Evolutionary conservation across 2,797 vertebrate genomes (phyloP).

Genomic region (Ataeniobius toweri): DNA sequence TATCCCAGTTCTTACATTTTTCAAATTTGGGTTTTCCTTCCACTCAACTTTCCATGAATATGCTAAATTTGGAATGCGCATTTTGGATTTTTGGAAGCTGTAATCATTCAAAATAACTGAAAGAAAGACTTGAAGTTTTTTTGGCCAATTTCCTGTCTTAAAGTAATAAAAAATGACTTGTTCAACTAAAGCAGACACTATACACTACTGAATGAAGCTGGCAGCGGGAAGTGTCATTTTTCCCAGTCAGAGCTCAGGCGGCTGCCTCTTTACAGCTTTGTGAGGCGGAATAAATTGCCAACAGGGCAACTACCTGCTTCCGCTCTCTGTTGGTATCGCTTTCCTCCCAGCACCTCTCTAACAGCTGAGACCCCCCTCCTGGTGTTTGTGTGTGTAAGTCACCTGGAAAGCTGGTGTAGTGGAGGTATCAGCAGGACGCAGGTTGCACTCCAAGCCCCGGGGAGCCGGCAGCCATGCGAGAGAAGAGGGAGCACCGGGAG

Average conservation of each 20-base stretch:
- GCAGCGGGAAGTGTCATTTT: not conserved
- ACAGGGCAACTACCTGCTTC: slow-evolving; percentile 56
- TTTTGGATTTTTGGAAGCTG: not conserved
- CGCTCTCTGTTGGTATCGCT: slow-evolving; percentile 31
- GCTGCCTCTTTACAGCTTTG: slow-evolving; percentile 2
- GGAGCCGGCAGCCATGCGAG: slow-evolving; percentile 31
- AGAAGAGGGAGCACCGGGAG: too few relatives aligned
- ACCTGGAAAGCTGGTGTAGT: slow-evolving; percentile 66
- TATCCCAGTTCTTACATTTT: not conserved
- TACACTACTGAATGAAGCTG: not conserved
- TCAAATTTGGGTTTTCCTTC: not conserved
- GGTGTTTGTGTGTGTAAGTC: slow-evolving; percentile 63
- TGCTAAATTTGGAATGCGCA: not conserved
- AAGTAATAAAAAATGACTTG: not conserved
- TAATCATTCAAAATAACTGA: not conserved
- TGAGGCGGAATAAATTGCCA: slow-evolving; percentile 35
- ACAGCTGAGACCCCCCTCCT: slow-evolving; percentile 63
- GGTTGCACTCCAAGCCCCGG: slow-evolving; percentile 60
- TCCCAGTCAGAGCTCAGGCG: not conserved
- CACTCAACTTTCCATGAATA: not conserved
- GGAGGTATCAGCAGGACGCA: slow-evolving; percentile 64
- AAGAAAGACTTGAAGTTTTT: too few relatives aligned
- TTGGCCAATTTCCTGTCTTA: not conserved
- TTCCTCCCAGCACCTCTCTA: slow-evolving; percentile 31
- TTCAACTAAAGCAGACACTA: not conserved